phyloP scores from a whole-genome alignment of 2,113 vertebrate genomes.

The Embiotoca jacksoni region DNA sequence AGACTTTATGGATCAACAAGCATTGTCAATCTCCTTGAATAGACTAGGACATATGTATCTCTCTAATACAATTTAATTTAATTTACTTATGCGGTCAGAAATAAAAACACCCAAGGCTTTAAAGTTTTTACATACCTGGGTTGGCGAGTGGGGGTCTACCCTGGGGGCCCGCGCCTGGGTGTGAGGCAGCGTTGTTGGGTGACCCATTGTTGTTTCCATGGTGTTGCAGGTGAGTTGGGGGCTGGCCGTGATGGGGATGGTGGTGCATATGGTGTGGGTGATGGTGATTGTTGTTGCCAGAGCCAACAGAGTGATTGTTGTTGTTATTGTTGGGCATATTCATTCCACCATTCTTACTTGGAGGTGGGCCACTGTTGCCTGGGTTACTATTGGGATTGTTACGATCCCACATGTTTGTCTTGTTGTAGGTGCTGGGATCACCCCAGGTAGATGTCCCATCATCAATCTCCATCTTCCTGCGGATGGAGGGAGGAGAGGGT shows the following conservation, averaged over 20 bases:
- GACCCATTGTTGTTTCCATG: conserved; percentile 86
- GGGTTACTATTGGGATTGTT: conserved; percentile 90
- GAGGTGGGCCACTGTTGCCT: conserved; percentile 88
- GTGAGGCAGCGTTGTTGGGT: conserved; percentile 86
- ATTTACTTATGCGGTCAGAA: no score
- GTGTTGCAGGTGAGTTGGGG: conserved; percentile 83
- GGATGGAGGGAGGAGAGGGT: conserved; percentile 95
- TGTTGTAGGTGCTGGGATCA: conserved; percentile 91
- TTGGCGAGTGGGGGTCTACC: conserved; percentile 90
- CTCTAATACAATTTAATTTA: no score
- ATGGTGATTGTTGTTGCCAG: conserved; percentile 80
- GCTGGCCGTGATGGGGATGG: conserved; percentile 82
- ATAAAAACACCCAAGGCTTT: no score
- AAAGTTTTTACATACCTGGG: conserved; percentile 82
- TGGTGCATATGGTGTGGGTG: conserved; percentile 78
- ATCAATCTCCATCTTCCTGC: conserved; percentile 98
- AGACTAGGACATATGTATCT: no score
- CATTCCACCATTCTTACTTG: conserved; percentile 84
- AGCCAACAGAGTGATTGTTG: conserved; percentile 70
- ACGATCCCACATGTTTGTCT: conserved; percentile 98
- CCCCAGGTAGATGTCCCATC: conserved; percentile 99
- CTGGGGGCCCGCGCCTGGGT: conserved; percentile 88
- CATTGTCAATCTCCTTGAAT: no score
- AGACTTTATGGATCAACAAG: background rate
- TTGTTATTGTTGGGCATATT: conserved; percentile 74